A percentile compares a stretch with the other conserved stretches of the same genome.
Evolutionary conservation across 2,113 vertebrate species (phyloP).

Genomic region (Prolemur simus): DNA sequence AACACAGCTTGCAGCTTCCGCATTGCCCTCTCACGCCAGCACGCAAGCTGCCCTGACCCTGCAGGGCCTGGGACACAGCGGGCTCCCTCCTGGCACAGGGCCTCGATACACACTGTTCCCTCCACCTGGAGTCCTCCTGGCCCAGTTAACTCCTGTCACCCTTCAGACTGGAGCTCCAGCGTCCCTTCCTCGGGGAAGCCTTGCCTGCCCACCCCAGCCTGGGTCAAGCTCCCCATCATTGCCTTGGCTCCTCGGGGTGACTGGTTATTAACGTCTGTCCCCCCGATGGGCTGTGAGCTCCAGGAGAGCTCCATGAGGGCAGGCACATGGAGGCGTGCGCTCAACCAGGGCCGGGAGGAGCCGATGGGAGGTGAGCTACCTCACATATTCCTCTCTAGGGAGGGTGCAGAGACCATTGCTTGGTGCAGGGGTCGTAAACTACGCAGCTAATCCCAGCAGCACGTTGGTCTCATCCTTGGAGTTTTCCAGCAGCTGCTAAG

Average conservation of each 20-base stretch:
- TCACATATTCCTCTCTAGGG: background rate
- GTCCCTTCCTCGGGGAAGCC: background rate
- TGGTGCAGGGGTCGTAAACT: background rate
- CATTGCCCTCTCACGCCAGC: background rate
- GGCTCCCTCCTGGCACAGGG: background rate
- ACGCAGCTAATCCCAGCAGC: background rate
- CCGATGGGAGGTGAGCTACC: background rate
- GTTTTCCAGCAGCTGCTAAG: background rate
- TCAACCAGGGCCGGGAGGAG: background rate
- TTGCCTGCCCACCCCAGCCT: background rate
- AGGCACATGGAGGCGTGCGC: background rate
- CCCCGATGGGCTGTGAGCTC: background rate
- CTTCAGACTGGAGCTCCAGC: background rate
- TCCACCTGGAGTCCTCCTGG: background rate
- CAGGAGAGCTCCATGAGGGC: fast-evolving
- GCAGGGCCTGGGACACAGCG: background rate
- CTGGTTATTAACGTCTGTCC: background rate
- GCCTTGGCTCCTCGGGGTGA: background rate
- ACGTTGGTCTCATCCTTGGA: background rate
- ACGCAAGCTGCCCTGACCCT: background rate
- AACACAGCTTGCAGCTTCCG: fast-evolving
- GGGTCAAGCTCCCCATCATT: background rate
- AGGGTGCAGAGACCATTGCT: background rate
- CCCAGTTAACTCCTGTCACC: background rate
- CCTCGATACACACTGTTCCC: background rate